These are phyloP conservation scores for Festucalex cinctus DNA, from an alignment of 2,113 vertebrate genomes.

Conservation along the genomic window DNA sequence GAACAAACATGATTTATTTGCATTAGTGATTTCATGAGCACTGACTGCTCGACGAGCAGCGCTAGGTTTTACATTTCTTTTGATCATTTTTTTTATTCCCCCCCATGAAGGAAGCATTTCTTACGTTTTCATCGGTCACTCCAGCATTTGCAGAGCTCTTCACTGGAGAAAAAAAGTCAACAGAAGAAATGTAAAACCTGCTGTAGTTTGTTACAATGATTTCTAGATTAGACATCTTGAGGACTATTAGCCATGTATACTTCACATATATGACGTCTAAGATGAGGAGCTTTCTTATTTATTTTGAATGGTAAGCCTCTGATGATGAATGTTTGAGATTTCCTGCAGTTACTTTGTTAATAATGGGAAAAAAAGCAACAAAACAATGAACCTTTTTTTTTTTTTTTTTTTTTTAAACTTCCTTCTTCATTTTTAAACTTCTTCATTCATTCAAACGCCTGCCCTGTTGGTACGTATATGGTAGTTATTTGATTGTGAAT, in stretches of 20 bases:
- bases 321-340: constrained; percentile 63
- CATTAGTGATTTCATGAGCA: neutral
- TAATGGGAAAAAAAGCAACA: constrained; percentile 66
- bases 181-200: too few species aligned
- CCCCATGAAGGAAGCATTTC: too few species aligned
- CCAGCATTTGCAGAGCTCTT: too few species aligned
- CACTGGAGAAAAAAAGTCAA: too few species aligned
- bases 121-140: too few species aligned
- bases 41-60: neutral
- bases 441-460: too few species aligned
- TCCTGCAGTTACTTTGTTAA: constrained; percentile 61
- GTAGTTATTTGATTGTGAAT: too few species aligned
- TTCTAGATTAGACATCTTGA: constrained; percentile 24
- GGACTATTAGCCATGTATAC: constrained; percentile 58
- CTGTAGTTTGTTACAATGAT: constrained; percentile 17
- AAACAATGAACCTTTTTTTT: neutral
- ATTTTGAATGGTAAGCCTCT: constrained; percentile 53
- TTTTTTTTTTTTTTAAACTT: too few species aligned
- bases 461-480: too few species aligned
- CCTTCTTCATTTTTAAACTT: too few species aligned
- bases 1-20: constrained; percentile 33
- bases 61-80: constrained; percentile 5
- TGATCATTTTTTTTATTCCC: too few species aligned
- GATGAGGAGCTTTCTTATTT: constrained; percentile 23
- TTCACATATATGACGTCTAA: constrained; percentile 49